phyloP scores from a whole-genome alignment of 1,140 invertebrate species.

The Pentalonia nigronervosa region DNA sequence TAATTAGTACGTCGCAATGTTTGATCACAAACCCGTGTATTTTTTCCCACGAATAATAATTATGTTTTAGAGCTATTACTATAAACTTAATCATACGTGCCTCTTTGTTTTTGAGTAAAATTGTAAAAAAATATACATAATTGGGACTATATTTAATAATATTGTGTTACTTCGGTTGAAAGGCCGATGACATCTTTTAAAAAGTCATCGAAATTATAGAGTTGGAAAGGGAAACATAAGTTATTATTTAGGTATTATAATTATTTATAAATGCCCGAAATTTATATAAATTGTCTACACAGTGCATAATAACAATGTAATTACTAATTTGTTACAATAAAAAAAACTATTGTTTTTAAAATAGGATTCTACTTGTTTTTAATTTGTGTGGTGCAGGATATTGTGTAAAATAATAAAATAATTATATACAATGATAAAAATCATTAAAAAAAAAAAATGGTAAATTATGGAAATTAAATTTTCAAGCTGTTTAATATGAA shows the following conservation, averaged over 20 bases:
- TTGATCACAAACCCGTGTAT: neutral
- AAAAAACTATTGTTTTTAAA: neutral
- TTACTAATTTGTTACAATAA: neutral
- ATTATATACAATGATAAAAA: neutral
- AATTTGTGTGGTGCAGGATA: neutral
- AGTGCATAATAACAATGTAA: neutral
- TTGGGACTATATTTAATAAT: neutral
- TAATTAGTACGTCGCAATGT: neutral
- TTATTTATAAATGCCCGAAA: neutral
- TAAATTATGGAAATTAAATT: neutral
- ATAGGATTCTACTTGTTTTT: neutral
- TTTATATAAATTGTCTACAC: neutral
- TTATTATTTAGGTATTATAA: neutral
- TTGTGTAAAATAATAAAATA: neutral
- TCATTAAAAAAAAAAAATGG: neutral
- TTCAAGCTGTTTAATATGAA: neutral
- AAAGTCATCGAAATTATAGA: neutral
- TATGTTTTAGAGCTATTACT: neutral
- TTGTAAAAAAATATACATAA: neutral
- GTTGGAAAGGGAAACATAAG: neutral
- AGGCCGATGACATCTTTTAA: conserved; percentile 5
- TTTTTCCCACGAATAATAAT: neutral
- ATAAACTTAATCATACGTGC: neutral
- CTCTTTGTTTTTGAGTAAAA: neutral
- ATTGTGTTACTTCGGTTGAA: neutral